Evolutionary conservation across 30 jellyfish, hydroid and myxozoan species (phyloP).

Genomic region (Calvadosia cruxmelitensis): DNA sequence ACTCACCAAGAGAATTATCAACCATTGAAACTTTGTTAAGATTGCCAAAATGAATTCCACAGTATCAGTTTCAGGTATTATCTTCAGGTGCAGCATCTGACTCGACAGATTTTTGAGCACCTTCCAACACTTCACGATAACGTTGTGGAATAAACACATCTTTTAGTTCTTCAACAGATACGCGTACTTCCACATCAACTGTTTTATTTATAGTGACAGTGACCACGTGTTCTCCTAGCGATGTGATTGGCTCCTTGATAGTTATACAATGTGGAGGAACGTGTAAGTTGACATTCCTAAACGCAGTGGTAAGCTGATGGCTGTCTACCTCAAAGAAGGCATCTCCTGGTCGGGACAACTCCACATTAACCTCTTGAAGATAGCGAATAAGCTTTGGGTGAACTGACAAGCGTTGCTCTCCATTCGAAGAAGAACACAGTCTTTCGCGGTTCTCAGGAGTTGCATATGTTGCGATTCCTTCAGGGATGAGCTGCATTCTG

Average conservation of each 20-base stretch:
- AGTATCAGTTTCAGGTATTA: background rate
- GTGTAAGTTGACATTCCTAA: slow-evolving; percentile 20
- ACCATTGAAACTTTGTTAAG: too few species aligned
- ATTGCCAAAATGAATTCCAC: too few species aligned
- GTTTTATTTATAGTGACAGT: slow-evolving; percentile 21
- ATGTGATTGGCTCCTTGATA: slow-evolving; percentile 25
- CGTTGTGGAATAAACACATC: background rate
- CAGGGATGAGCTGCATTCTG: slow-evolving; percentile 38
- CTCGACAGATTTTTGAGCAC: too few species aligned
- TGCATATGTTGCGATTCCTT: slow-evolving; percentile 44
- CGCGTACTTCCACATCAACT: background rate
- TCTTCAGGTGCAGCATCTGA: background rate
- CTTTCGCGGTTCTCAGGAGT: slow-evolving; percentile 30
- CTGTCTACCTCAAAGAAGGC: slow-evolving; percentile 41
- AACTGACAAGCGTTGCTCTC: slow-evolving; percentile 6
- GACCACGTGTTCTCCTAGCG: slow-evolving; percentile 28
- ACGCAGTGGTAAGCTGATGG: slow-evolving; percentile 33
- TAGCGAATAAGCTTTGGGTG: slow-evolving; percentile 25
- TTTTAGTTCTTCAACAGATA: background rate
- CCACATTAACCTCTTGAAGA: slow-evolving; percentile 15
- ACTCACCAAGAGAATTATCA: too few species aligned
- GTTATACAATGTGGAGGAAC: slow-evolving; percentile 57
- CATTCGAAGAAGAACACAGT: slow-evolving; percentile 8
- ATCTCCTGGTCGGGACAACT: slow-evolving; percentile 24
- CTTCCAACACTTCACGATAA: background rate